Evolutionary conservation across 2,888 invertebrate genomes (phyloP).

Genomic region (Parochlus steinenii): DNA sequence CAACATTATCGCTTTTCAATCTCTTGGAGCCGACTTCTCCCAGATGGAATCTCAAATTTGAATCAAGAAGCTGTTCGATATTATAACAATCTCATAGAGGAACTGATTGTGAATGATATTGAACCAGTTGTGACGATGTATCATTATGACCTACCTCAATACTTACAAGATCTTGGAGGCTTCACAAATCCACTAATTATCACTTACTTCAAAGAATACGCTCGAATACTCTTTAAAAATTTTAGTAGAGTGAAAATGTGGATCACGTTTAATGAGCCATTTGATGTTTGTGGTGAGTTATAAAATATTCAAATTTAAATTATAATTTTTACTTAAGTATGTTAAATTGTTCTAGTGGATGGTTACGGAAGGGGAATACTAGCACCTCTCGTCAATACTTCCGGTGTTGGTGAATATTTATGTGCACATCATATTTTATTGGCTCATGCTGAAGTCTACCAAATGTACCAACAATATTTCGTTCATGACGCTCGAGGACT

Average conservation of each 20-base stretch:
- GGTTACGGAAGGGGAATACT: conserved; percentile 33
- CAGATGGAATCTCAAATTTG: conserved; percentile 35
- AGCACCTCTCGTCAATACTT: conserved; percentile 27
- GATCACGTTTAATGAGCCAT: conserved; percentile 42
- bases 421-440: conserved; percentile 33
- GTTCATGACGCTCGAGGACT: conserved; percentile 20
- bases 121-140: conserved; percentile 40
- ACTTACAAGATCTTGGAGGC: conserved; percentile 38
- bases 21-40: conserved; percentile 46
- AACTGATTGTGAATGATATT: conserved; percentile 40
- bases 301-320: too few species aligned
- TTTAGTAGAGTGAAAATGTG: conserved; percentile 35
- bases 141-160: conserved; percentile 38
- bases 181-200: conserved; percentile 29
- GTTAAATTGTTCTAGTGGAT: too few species aligned
- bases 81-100: conserved; percentile 46
- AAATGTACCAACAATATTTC: conserved; percentile 28
- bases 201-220: conserved; percentile 35
- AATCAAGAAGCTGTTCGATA: conserved; percentile 44
- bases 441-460: conserved; percentile 38
- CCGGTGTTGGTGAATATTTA: conserved; percentile 33
- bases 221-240: conserved; percentile 28
- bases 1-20: conserved; percentile 37
- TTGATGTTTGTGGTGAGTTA: conserved; percentile 26
- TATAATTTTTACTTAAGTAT: too few species aligned